Percentiles rank a stretch among this genome's conserved stretches.
Evolutionary conservation across 2,113 vertebrate species (phyloP).

Genomic region (Python bivittatus): DNA sequence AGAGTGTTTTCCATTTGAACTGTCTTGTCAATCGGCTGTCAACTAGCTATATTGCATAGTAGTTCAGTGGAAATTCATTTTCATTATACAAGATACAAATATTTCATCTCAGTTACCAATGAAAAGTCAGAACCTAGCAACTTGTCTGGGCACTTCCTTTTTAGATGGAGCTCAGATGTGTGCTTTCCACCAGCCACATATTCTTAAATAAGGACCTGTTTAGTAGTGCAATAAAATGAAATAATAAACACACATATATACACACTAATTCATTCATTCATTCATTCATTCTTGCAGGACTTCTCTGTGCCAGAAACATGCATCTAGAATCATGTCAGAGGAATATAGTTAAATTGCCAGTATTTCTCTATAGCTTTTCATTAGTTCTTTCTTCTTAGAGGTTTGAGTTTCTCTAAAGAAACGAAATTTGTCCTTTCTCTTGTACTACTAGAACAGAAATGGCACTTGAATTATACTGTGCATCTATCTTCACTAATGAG

Average conservation of each 20-base stretch:
- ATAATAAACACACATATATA: not conserved
- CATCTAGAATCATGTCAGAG: not conserved
- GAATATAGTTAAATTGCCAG: not conserved
- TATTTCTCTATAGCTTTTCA: not conserved
- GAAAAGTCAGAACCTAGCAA: constrained; percentile 30
- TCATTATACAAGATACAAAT: constrained; percentile 51
- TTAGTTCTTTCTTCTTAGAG: not conserved
- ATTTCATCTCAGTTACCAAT: constrained; percentile 53
- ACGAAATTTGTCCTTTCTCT: not conserved
- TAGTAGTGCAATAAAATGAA: constrained; percentile 25
- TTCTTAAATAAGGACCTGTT: constrained; percentile 25
- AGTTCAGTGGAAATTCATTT: constrained; percentile 55
- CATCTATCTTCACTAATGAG: not conserved
- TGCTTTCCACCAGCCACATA: not conserved
- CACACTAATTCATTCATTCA: not conserved
- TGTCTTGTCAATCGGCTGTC: constrained; percentile 17
- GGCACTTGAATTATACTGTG: not conserved
- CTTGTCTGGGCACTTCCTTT: constrained; percentile 28
- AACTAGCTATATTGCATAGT: constrained; percentile 36
- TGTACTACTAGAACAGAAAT: not conserved
- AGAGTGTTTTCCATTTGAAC: not conserved
- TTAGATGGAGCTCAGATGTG: constrained; percentile 34
- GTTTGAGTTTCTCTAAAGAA: not conserved
- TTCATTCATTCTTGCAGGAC: not conserved
- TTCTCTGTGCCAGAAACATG: constrained; percentile 12